Percentiles rank a stretch among this genome's conserved stretches.
Evolutionary conservation across 2,888 invertebrate species (phyloP).

Genomic region (Leucozona laternaria): DNA sequence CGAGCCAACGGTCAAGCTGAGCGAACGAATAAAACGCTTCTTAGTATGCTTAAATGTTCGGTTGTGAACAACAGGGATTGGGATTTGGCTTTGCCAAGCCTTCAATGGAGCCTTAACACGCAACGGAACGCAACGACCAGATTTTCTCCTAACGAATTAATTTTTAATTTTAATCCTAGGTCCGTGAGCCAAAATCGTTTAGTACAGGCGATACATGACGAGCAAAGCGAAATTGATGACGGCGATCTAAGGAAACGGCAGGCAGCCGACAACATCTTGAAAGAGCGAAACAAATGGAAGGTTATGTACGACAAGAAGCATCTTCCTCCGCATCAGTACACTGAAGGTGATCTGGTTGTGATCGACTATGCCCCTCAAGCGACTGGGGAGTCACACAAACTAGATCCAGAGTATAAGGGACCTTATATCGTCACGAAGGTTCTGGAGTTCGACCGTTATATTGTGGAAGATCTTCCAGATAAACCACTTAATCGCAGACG

Average conservation of each 20-base stretch:
- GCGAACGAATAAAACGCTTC: slow-evolving; percentile 30
- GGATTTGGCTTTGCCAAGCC: slow-evolving; percentile 56
- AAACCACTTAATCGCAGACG: slow-evolving; percentile 29
- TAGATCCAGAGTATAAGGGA: slow-evolving; percentile 56
- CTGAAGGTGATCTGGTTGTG: slow-evolving; percentile 50
- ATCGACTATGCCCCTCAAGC: slow-evolving; percentile 25
- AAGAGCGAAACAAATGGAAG: slow-evolving; percentile 62
- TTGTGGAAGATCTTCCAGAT: slow-evolving; percentile 60
- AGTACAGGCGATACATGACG: too few relatives aligned
- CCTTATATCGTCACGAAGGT: slow-evolving; percentile 59
- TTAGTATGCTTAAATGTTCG: slow-evolving; percentile 56
- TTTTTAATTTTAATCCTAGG: slow-evolving; percentile 70
- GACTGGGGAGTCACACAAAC: slow-evolving; percentile 56
- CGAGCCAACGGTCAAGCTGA: slow-evolving; percentile 50
- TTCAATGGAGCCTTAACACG: slow-evolving; percentile 72
- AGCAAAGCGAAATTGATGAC: not conserved
- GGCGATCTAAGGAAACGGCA: not conserved
- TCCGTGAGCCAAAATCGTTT: not conserved
- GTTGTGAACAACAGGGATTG: slow-evolving; percentile 47
- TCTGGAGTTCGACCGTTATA: slow-evolving; percentile 48
- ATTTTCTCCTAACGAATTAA: slow-evolving; percentile 64
- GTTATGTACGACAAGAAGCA: slow-evolving; percentile 53
- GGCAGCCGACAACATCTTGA: slow-evolving; percentile 42
- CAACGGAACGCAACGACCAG: slow-evolving; percentile 59
- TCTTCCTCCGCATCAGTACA: slow-evolving; percentile 35